These are phyloP conservation scores for Trinorchestia longiramus DNA, from an alignment of 1,140 invertebrate species.

Conservation along the genomic window DNA sequence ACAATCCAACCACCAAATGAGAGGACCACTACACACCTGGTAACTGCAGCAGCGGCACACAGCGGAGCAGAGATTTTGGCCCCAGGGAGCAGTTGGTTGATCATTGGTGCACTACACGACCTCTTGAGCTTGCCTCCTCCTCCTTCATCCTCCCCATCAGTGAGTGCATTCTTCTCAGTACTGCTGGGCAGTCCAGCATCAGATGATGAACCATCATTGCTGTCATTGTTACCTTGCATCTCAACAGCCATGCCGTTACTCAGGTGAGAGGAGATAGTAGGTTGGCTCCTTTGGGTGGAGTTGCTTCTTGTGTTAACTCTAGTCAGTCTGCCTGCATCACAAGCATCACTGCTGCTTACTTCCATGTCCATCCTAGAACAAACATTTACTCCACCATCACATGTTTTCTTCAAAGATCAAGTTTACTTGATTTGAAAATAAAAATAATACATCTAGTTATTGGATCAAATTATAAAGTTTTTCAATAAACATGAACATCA, in stretches of 20 bases:
- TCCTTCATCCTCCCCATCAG: slow-evolving; percentile 56
- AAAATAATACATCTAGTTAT: not conserved
- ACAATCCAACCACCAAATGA: no score
- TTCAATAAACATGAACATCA: not conserved
- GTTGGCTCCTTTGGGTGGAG: not conserved
- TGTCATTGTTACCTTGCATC: slow-evolving; percentile 56
- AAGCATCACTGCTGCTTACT: slow-evolving; percentile 48
- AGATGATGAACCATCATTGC: slow-evolving; percentile 56
- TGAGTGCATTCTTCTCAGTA: slow-evolving; percentile 35
- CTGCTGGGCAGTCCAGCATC: not conserved
- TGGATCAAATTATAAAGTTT: not conserved
- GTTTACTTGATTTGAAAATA: no score
- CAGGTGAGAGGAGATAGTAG: not conserved
- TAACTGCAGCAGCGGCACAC: slow-evolving; percentile 18
- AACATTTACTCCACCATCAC: no score
- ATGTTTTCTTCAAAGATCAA: no score
- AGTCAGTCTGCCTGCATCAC: not conserved
- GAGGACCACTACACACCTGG: not conserved
- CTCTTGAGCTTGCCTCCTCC: slow-evolving; percentile 76
- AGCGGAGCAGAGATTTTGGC: slow-evolving; percentile 72
- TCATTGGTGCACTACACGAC: slow-evolving; percentile 87
- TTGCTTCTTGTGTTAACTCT: not conserved
- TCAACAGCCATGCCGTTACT: slow-evolving; percentile 11
- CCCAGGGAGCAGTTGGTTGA: slow-evolving; percentile 76
- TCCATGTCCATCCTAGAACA: slow-evolving; percentile 30